Evolutionary conservation across 2,113 vertebrate species (phyloP).

Genomic region (Chunga burmeisteri): DNA sequence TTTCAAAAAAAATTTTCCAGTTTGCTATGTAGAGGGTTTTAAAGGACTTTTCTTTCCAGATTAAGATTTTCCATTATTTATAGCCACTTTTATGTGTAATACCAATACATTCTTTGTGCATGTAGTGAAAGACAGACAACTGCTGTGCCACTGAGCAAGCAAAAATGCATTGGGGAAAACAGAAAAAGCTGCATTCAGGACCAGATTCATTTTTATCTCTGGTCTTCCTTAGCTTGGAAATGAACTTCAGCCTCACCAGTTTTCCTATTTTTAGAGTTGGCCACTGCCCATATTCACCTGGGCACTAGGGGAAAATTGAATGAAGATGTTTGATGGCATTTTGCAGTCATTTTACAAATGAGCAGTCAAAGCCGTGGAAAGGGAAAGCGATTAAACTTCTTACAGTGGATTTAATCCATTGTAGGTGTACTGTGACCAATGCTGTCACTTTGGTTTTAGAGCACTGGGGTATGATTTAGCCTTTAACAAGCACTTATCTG

Average conservation of each 20-base stretch:
- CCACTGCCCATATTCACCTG: background rate
- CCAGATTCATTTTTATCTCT: background rate
- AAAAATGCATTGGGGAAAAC: background rate
- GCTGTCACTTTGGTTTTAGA: background rate
- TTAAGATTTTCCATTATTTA: background rate
- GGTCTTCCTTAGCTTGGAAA: background rate
- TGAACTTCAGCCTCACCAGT: background rate
- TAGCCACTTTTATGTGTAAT: background rate
- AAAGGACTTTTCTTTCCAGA: background rate
- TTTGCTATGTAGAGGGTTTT: background rate
- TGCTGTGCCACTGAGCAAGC: background rate
- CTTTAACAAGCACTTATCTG: background rate
- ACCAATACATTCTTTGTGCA: background rate
- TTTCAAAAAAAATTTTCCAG: background rate
- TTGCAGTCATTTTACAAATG: background rate
- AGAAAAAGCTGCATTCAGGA: background rate
- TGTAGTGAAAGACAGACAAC: background rate
- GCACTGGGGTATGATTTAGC: background rate
- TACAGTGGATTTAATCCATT: background rate
- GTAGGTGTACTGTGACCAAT: background rate
- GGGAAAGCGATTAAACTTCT: background rate
- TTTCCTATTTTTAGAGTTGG: background rate
- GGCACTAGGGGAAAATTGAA: background rate
- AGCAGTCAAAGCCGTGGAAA: background rate
- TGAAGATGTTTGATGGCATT: background rate